phyloP scores from a whole-genome alignment of 2,888 invertebrate species.

The Gymnocheta viridis region DNA sequence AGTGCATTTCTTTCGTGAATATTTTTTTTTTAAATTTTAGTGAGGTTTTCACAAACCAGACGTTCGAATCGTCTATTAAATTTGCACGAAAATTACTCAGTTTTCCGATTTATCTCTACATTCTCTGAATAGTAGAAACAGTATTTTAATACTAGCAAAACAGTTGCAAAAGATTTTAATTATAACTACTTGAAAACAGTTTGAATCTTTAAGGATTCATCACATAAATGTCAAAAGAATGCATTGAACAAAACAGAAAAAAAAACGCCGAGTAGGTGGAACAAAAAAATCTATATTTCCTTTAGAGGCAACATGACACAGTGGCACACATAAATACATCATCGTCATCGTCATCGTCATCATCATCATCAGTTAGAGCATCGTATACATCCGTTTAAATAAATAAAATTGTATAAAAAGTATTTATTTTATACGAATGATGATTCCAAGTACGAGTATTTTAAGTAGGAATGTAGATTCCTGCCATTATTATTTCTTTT shows the following conservation, averaged over 20 bases:
- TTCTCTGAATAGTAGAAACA: too few relatives aligned
- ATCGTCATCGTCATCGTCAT: slow-evolving; percentile 1
- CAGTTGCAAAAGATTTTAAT: slow-evolving; percentile 62
- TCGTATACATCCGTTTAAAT: slow-evolving; percentile 9
- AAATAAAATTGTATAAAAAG: slow-evolving; percentile 20
- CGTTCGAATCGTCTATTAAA: too few relatives aligned
- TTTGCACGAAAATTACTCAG: too few relatives aligned
- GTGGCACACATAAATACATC: slow-evolving; percentile 37
- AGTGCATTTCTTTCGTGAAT: not conserved
- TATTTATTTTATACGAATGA: slow-evolving; percentile 11
- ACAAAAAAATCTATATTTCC: slow-evolving; percentile 3
- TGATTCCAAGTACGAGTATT: not conserved
- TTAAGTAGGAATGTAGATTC: slow-evolving; percentile 38
- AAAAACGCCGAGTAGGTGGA: not conserved
- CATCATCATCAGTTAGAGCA: not conserved
- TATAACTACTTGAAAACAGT: slow-evolving; percentile 60
- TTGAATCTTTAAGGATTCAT: slow-evolving; percentile 66
- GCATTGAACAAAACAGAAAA: not conserved
- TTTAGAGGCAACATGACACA: slow-evolving; percentile 36
- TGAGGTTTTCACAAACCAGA: too few relatives aligned
- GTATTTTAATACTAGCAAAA: slow-evolving; percentile 48
- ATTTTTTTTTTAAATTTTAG: too few relatives aligned
- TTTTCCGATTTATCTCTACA: too few relatives aligned
- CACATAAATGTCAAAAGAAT: slow-evolving; percentile 54
- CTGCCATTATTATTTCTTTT: slow-evolving; percentile 10